Percentiles rank a stretch among this genome's conserved stretches.
These are phyloP conservation scores for Scartelaos histophorus DNA, from an alignment of 2,113 vertebrate species.

Conservation along the genomic window DNA sequence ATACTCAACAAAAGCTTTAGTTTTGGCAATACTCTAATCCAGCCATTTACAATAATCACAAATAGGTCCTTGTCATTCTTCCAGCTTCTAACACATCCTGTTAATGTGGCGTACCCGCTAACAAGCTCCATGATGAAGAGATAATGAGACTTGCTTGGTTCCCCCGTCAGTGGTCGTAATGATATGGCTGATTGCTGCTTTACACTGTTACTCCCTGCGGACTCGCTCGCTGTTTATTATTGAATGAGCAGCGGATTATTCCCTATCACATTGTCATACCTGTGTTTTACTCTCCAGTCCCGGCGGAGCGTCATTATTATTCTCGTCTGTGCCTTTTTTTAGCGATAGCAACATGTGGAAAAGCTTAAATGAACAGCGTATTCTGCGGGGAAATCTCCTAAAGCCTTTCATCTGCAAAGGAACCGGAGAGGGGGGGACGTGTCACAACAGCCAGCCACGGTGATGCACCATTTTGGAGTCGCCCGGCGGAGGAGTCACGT, in stretches of 20 bases:
- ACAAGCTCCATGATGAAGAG: background rate
- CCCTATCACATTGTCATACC: constrained; percentile 19
- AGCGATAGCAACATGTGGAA: constrained; percentile 33
- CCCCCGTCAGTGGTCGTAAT: background rate
- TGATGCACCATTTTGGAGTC: constrained; percentile 27
- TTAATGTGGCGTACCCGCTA: background rate
- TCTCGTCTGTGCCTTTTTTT: constrained; percentile 26
- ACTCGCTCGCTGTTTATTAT: constrained; percentile 4
- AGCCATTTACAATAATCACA: too few relatives aligned
- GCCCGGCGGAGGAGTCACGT: constrained; percentile 30
- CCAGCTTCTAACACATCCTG: background rate
- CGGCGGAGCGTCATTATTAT: constrained; percentile 40
- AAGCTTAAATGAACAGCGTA: constrained; percentile 43
- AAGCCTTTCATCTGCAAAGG: constrained; percentile 58
- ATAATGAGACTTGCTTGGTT: background rate
- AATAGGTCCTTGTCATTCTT: background rate
- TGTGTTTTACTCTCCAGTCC: constrained; percentile 28
- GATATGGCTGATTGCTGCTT: background rate
- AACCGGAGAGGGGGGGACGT: constrained; percentile 42
- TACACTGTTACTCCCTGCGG: background rate
- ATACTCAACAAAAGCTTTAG: too few relatives aligned
- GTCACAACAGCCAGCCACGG: constrained; percentile 37
- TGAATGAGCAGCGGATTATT: constrained; percentile 12
- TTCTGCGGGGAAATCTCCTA: constrained; percentile 57
- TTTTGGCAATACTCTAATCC: too few relatives aligned